A percentile compares a stretch with the other conserved stretches of the same genome.
Evolutionary conservation across 2,888 invertebrate genomes (phyloP).

Genomic region (Sylvicola fuscatus): DNA sequence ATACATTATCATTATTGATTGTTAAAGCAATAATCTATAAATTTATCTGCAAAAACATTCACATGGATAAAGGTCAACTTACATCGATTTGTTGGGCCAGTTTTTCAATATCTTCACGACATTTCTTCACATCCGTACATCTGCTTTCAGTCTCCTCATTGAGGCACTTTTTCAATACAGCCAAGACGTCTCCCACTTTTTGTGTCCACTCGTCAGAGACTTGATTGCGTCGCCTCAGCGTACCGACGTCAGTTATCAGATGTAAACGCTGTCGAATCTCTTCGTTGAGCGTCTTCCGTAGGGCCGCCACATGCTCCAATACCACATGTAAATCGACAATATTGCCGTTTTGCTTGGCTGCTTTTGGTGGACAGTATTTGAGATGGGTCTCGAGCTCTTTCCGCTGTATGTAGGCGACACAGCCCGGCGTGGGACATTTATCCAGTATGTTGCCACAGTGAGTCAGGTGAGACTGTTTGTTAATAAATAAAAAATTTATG

Average conservation of each 20-base stretch:
- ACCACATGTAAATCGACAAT: too few relatives aligned
- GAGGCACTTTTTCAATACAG: conserved; percentile 27
- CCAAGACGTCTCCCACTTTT: conserved; percentile 19
- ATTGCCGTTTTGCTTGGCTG: neutral
- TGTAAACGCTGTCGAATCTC: conserved; percentile 24
- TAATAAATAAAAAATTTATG: too few relatives aligned
- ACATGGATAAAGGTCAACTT: too few relatives aligned
- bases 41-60: too few relatives aligned
- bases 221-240: conserved; percentile 23
- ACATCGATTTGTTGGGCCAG: conserved; percentile 15
- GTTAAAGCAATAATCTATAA: too few relatives aligned
- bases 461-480: conserved; percentile 36
- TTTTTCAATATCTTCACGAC: conserved; percentile 31
- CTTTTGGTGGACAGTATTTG: conserved; percentile 23
- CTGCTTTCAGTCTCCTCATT: conserved; percentile 31
- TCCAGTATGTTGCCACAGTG: conserved; percentile 51
- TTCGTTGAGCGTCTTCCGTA: conserved; percentile 19
- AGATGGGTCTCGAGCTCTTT: conserved; percentile 37
- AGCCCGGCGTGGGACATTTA: conserved; percentile 40
- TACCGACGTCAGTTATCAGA: conserved; percentile 23
- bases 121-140: conserved; percentile 30
- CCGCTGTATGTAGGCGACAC: conserved; percentile 47
- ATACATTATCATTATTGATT: conserved; percentile 1
- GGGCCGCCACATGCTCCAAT: conserved; percentile 13
- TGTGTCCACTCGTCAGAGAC: conserved; percentile 21